Evolutionary conservation across 2,113 vertebrate species (phyloP).

Genomic region (Nyctibius bracteatus): DNA sequence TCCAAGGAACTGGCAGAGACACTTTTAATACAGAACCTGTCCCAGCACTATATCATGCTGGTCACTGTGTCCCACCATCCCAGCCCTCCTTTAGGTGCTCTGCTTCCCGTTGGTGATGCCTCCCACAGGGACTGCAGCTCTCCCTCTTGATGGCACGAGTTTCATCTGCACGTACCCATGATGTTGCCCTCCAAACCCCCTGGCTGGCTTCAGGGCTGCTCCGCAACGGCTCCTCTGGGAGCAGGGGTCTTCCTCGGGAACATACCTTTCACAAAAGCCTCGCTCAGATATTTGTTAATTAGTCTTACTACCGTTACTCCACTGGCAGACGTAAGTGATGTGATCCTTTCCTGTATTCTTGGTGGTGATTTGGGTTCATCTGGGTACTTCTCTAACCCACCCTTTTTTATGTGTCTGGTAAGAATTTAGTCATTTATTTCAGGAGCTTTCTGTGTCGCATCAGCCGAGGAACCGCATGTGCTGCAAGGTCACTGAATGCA

Average conservation of each 20-base stretch:
- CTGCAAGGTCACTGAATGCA: conserved; percentile 59
- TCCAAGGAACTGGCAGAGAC: conserved; percentile 34
- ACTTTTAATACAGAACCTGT: not conserved
- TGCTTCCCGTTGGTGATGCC: not conserved
- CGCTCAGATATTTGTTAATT: not conserved
- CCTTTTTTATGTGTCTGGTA: not conserved
- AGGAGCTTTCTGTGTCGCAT: conserved; percentile 44
- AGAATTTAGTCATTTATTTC: conserved; percentile 40
- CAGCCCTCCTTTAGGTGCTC: not conserved
- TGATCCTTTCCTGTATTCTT: not conserved
- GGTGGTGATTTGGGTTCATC: not conserved
- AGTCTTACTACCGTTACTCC: not conserved
- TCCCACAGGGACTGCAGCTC: not conserved
- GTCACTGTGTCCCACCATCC: accelerated
- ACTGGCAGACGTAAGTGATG: not conserved
- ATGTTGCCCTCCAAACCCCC: not conserved
- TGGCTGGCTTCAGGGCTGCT: not conserved
- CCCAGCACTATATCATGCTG: not conserved
- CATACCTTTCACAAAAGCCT: not conserved
- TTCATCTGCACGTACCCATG: accelerated
- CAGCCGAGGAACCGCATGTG: conserved; percentile 45
- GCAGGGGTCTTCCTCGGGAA: not conserved
- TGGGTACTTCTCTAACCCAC: not conserved
- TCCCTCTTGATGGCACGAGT: not conserved
- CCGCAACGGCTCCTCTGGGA: not conserved